Base-by-base conservation (phyloP, 2,888 invertebrate genomes). In the Amblyjoppa fuscipennis region DNA sequence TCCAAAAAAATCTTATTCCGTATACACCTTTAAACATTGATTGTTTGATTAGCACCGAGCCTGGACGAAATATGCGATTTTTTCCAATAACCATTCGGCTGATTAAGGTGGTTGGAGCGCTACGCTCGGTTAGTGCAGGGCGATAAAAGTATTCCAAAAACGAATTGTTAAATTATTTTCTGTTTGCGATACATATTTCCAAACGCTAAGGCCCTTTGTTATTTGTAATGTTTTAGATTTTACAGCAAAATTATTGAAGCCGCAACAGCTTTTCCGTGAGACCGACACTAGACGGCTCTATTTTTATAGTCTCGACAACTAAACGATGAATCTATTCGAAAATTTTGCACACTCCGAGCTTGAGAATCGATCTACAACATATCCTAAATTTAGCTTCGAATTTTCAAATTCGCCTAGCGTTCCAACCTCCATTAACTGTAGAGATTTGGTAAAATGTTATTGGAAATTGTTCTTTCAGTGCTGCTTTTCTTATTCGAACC, bases 41-140 rank as follows among this genome's bases (percentile, higher is more conserved):
- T 69, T 61, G 51, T 74, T 73, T 81, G 53, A 45, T 78, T 25
- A 16, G 78, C 84, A 78, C 56, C 74, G 13, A 69, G 53, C 45
- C 79, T 84, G 34, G 53, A 9, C n/a, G 25, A 59, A 25, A 38
- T 61, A 34, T 61, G 5, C n/a, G 59, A 41, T 11, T 6, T 38
- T 53, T 56, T 41, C n/a, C 56, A 59, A 28, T 56, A 25, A 25
- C 4, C 38, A 73, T 59, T 56, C 31, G 51, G 61, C 61, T 61
- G 13, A 31, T 28, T 0, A 16, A 34, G 34, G 61, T 31, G 61
- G 28, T 61, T 34, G 61, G 61, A 61, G 61, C 61, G 61, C 16
- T 61, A 7, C 5, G 34, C 1, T 6, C 61, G 28, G 16, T 20
- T 20, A 61, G 13, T 25, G 28, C 25, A 16, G 61, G 4, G 7